Base-by-base conservation (phyloP, 2,797 vertebrate species). In the Thalassophryne amazonica region DNA sequence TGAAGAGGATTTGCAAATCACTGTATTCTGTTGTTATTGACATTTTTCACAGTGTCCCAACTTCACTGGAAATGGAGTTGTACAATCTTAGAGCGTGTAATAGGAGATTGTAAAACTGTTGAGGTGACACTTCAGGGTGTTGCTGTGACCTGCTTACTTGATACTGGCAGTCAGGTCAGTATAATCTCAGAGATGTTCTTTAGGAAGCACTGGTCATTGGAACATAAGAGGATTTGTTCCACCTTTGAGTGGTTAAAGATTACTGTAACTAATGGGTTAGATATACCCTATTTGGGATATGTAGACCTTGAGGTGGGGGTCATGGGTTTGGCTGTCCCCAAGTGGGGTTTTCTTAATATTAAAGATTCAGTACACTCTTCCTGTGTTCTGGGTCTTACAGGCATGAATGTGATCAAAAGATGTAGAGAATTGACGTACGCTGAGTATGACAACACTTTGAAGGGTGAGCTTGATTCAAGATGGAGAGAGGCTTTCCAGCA, bases 381-480 rank as follows among this genome's bases (percentile, higher is more conserved):
- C 7, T n/a, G 4, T 12, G 4, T 13, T 5, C 10, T 8, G 11
- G n/a, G 22, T 20, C 11, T 62, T 34, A 3, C 58, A 18, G 39
- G 58, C 2, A 69, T 62, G 31, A 62, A 63, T 25, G 12, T 62
- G 1, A 35, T 52, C 7, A 22, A 12, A 13, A 45, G 49, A 11
- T 53, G 31, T n/a, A 11, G n/a, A n/a, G 15, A 17, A 3, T 15
- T 25, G 4, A 18, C 29, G 28, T 41, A 62, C 3, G 3, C 16
- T 1, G 13, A 49, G 21, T 31, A 63, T 47, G 23, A 15, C 17
- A 27, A 32, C 16, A 19, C n/a, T 18, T 30, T 32, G 3, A 14
- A 17, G 7, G 6, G 21, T 13, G n/a, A 15, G n/a, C 42, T 46
- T 23, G 19, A 38, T 10, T 15, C 13, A 4, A 1, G 11, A 15